Evolutionary conservation across 2,888 invertebrate species (phyloP).

Genomic region (Sylvicola fuscatus): DNA sequence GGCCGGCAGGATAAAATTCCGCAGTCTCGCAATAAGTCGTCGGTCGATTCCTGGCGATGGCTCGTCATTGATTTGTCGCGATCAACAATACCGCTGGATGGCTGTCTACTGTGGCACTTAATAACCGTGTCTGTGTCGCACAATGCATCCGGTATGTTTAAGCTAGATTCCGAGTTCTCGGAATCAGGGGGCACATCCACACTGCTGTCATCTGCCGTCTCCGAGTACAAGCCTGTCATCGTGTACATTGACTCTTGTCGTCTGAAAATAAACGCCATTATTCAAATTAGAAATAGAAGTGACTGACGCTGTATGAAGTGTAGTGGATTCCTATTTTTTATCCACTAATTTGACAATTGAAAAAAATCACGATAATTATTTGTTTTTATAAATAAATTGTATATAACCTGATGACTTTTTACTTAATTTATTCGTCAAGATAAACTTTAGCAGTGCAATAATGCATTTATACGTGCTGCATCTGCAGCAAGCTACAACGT

Average conservation of each 20-base stretch:
- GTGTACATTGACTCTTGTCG: slow-evolving; percentile 79
- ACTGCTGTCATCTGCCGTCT: slow-evolving; percentile 38
- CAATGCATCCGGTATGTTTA: slow-evolving; percentile 1
- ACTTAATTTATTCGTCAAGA: no score
- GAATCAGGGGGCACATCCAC: slow-evolving; percentile 29
- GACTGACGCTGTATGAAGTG: no score
- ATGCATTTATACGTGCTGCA: no score
- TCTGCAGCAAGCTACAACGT: no score
- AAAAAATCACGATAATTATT: no score
- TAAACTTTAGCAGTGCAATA: no score
- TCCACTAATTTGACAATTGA: no score
- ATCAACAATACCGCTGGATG: slow-evolving; percentile 51
- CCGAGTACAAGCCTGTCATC: slow-evolving; percentile 69
- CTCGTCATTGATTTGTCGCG: slow-evolving; percentile 26
- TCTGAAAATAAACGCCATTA: slow-evolving; percentile 20
- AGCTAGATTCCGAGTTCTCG: slow-evolving; percentile 18
- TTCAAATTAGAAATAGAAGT: no score
- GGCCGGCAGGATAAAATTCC: slow-evolving; percentile 76
- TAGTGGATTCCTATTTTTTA: no score
- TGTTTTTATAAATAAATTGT: no score
- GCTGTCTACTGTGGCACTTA: slow-evolving; percentile 67
- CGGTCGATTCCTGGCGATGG: slow-evolving; percentile 18
- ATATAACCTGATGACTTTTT: no score
- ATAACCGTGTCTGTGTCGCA: slow-evolving; percentile 18
- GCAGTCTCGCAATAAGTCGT: slow-evolving; percentile 55